phyloP scores from a whole-genome alignment of 2,888 invertebrate species.

The Cheilosia grossa region DNA sequence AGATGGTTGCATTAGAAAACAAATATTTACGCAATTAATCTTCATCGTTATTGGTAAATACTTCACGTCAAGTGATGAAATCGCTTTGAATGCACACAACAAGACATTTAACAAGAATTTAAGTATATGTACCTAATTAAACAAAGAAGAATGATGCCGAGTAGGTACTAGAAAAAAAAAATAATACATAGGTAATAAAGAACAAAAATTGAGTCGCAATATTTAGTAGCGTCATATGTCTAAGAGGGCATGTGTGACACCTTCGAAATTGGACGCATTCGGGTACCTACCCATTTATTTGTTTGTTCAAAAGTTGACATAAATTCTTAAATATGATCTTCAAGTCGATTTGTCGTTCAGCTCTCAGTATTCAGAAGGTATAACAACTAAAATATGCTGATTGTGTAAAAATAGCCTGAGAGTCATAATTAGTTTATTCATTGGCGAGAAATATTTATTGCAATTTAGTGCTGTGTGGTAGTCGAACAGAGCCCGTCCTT shows the following conservation, averaged over 20 bases:
- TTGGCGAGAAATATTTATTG: neutral
- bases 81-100: conserved; percentile 38
- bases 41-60: conserved; percentile 6
- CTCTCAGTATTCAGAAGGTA: neutral
- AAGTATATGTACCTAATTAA: neutral
- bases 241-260: conserved; percentile 6
- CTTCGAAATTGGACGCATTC: conserved; percentile 13
- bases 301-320: conserved; percentile 22
- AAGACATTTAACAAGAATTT: conserved; percentile 34
- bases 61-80: conserved; percentile 36
- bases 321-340: conserved; percentile 16
- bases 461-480: too few species aligned
- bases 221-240: conserved; percentile 4
- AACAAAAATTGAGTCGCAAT: conserved; percentile 30
- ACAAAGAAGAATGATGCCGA: conserved; percentile 14
- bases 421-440: neutral
- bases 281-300: conserved; percentile 12
- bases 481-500: too few species aligned
- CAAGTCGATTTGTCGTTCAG: conserved; percentile 14
- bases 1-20: neutral
- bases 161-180: conserved; percentile 1
- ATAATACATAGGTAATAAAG: neutral
- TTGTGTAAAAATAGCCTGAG: neutral
- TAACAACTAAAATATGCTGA: neutral
- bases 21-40: conserved; percentile 30